Conservation (phyloP, 1,140 invertebrate species). For the Lordiphosa mommai region DNA sequence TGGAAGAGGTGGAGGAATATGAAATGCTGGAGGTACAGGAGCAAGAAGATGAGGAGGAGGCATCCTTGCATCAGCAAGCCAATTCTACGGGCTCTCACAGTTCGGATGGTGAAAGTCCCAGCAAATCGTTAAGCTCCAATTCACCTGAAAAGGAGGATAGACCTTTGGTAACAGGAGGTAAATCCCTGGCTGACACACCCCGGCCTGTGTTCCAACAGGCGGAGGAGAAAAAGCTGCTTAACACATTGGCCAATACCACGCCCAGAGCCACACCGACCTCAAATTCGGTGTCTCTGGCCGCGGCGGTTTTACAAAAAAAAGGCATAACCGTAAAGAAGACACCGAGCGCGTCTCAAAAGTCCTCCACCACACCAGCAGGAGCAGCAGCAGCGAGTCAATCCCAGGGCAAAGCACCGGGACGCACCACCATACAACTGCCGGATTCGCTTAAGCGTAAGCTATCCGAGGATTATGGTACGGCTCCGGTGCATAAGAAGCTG, state of each 20-base stretch:
- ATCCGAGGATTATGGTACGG: slow-evolving; percentile 45
- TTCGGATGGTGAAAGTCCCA: slow-evolving; percentile 68
- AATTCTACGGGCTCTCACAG: slow-evolving; percentile 56
- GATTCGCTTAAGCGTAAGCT: slow-evolving; percentile 71
- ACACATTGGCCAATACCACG: slow-evolving; percentile 59
- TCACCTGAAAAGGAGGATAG: slow-evolving; percentile 72
- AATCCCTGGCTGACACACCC: slow-evolving; percentile 50
- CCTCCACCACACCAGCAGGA: not conserved
- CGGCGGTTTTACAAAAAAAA: slow-evolving; percentile 72
- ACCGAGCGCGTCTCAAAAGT: slow-evolving; percentile 17
- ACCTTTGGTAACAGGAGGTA: not conserved
- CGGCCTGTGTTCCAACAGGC: slow-evolving; percentile 34
- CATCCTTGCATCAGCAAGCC: slow-evolving; percentile 14
- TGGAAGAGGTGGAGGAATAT: slow-evolving; percentile 73
- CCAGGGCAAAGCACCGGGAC: slow-evolving; percentile 13
- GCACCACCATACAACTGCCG: slow-evolving; percentile 67
- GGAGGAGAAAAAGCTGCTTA: slow-evolving; percentile 69
- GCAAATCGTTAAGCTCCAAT: slow-evolving; percentile 59
- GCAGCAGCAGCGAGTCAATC: slow-evolving; percentile 2
- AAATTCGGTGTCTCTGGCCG: slow-evolving; percentile 37
- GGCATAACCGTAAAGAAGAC: slow-evolving; percentile 73
- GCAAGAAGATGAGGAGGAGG: slow-evolving; percentile 63
- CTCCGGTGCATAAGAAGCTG: slow-evolving; percentile 27
- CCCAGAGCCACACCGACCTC: slow-evolving; percentile 20
- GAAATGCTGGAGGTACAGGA: slow-evolving; percentile 76